Evolutionary conservation across 2,113 vertebrate species (phyloP).

Genomic region (Pionites leucogaster): DNA sequence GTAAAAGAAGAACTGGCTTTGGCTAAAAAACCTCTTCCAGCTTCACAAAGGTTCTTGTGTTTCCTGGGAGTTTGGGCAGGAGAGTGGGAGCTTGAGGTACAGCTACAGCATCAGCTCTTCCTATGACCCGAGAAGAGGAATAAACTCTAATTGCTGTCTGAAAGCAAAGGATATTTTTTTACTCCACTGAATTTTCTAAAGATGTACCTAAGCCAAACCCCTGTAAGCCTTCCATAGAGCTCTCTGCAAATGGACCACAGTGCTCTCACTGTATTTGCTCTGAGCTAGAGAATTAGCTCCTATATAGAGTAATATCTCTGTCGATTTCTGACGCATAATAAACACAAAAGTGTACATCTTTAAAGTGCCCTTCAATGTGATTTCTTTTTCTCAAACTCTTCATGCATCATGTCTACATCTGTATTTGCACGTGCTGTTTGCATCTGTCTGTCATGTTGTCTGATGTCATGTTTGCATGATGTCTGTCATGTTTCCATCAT

Average conservation of each 20-base stretch:
- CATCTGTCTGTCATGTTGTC: too few species aligned
- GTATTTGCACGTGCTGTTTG: neutral
- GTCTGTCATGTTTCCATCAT: neutral
- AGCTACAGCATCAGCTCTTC: neutral
- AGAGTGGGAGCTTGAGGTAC: neutral
- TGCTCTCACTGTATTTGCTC: rapidly evolving
- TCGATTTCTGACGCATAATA: rapidly evolving
- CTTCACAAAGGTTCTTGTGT: neutral
- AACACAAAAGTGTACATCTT: slow-evolving; percentile 25
- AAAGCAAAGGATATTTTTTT: neutral
- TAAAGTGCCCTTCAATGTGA: slow-evolving; percentile 18
- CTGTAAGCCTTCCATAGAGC: neutral
- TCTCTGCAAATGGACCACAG: neutral
- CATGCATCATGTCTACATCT: neutral
- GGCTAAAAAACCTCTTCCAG: neutral
- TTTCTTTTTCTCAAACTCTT: neutral
- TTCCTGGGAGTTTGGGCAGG: neutral
- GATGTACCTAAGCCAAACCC: neutral
- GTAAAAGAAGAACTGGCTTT: neutral
- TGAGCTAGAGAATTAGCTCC: neutral
- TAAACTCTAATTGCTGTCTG: neutral
- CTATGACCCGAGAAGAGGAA: neutral
- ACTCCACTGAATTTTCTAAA: too few species aligned
- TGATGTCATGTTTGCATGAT: too few species aligned
- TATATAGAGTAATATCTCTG: rapidly evolving